Evolutionary conservation across 2,113 vertebrate species (phyloP).

Genomic region (Cheirogaleus medius): DNA sequence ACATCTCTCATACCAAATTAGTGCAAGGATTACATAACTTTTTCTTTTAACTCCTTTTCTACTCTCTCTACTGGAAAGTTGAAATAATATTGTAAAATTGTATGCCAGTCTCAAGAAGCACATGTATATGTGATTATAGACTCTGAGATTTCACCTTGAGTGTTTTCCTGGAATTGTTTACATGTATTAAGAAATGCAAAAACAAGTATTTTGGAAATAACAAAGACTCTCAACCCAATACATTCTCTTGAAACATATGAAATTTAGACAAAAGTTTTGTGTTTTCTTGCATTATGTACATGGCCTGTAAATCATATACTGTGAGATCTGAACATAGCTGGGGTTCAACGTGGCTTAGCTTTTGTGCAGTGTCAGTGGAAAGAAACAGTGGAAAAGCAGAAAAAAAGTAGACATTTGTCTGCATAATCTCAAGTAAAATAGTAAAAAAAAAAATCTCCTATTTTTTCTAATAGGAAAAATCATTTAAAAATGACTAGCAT

Average conservation of each 20-base stretch:
- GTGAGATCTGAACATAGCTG: neutral
- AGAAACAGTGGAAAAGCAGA: neutral
- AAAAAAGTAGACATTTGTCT: neutral
- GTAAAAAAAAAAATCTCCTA: neutral
- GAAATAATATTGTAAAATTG: neutral
- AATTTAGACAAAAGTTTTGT: neutral
- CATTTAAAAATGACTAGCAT: neutral
- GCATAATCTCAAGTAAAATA: neutral
- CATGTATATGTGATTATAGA: neutral
- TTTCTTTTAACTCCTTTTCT: neutral
- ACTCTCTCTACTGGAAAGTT: neutral
- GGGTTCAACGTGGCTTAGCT: neutral
- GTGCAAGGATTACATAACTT: neutral
- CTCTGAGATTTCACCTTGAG: neutral
- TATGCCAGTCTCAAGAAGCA: neutral
- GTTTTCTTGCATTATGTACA: neutral
- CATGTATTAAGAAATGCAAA: neutral
- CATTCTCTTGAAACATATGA: neutral
- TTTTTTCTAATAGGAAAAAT: conserved; percentile 14
- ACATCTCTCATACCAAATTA: neutral
- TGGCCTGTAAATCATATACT: neutral
- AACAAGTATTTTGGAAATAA: neutral
- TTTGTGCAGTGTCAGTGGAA: neutral
- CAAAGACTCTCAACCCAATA: neutral
- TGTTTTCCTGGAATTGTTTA: neutral